A percentile compares a stretch with the other conserved stretches of the same genome.
Conservation (phyloP, 2,888 invertebrate species). For the Microplitis deprimator region DNA sequence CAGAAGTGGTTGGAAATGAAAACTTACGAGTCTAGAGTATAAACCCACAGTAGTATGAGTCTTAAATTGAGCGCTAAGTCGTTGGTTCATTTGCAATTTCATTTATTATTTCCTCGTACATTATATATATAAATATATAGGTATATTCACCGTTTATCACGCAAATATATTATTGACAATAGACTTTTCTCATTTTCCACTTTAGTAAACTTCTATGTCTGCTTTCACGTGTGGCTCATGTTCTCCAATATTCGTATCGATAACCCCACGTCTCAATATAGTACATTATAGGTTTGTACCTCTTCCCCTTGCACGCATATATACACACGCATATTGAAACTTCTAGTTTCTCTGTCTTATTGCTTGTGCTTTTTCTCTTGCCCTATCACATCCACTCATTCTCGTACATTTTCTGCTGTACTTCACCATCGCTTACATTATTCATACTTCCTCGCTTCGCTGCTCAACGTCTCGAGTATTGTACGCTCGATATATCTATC, state of each 20-base stretch:
- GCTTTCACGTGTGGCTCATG: constrained; percentile 21
- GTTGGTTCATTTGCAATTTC: constrained; percentile 53
- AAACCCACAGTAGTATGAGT: neutral
- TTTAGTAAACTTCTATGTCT: constrained; percentile 18
- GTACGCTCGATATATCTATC: constrained; percentile 48
- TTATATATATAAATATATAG: neutral
- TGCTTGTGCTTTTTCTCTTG: constrained; percentile 24
- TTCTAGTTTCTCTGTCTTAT: neutral
- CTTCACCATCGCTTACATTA: constrained; percentile 51
- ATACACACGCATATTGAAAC: neutral
- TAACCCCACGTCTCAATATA: constrained; percentile 16
- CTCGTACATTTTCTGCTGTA: constrained; percentile 32
- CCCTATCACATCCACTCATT: constrained; percentile 19
- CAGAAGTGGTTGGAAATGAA: neutral
- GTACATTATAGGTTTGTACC: constrained; percentile 23
- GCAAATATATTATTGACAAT: constrained; percentile 29
- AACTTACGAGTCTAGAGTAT: neutral
- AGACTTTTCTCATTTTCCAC: constrained; percentile 33
- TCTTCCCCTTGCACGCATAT: constrained; percentile 15
- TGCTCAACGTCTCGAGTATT: constrained; percentile 54
- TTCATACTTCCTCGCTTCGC: constrained; percentile 56
- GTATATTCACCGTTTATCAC: neutral
- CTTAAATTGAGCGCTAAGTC: constrained; percentile 30
- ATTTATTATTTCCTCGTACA: constrained; percentile 52
- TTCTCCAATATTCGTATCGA: constrained; percentile 15